Percentiles rank a stretch among this genome's conserved stretches.
Evolutionary conservation across 1,140 invertebrate species (phyloP).

Genomic region (Aphidius gifuensis): DNA sequence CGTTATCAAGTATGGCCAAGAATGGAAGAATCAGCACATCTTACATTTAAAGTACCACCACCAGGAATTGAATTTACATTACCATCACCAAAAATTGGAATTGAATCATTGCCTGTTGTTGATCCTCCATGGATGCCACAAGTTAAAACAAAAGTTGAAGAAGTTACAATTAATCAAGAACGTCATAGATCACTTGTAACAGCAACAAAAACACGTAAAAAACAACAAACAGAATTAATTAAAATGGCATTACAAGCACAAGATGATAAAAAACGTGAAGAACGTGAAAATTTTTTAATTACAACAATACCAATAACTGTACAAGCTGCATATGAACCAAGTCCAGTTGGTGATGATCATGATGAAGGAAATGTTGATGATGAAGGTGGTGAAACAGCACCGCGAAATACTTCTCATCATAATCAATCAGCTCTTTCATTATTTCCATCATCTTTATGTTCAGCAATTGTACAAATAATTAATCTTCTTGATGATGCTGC

Average conservation of each 20-base stretch:
- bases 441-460: conserved; percentile 95
- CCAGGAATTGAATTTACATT: conserved; percentile 98
- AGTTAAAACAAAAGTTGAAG: conserved; percentile 97
- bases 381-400: conserved; percentile 67
- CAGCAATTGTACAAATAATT: conserved; percentile 92
- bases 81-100: conserved; percentile 97
- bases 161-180: conserved; percentile 98
- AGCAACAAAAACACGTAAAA: conserved; percentile 96
- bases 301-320: conserved; percentile 95
- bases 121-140: conserved; percentile 99
- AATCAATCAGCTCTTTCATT: conserved; percentile 88
- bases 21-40: conserved; percentile 96
- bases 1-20: conserved; percentile 98
- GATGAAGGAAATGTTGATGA: conserved; percentile 71
- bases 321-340: conserved; percentile 94
- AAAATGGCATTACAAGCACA: conserved; percentile 91
- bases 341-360: conserved; percentile 78
- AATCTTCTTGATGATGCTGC: conserved; percentile 93
- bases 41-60: conserved; percentile 94
- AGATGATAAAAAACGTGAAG: conserved; percentile 90
- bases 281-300: conserved; percentile 93
- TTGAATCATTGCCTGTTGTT: conserved; percentile 88
- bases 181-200: conserved; percentile 94
- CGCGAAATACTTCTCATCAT: conserved; percentile 70
- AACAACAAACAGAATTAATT: conserved; percentile 97